Evolutionary conservation across 2,888 invertebrate species (phyloP), one percentile per base, ranked within the genome.

Genomic region (Dastarcus helophoroides): DNA sequence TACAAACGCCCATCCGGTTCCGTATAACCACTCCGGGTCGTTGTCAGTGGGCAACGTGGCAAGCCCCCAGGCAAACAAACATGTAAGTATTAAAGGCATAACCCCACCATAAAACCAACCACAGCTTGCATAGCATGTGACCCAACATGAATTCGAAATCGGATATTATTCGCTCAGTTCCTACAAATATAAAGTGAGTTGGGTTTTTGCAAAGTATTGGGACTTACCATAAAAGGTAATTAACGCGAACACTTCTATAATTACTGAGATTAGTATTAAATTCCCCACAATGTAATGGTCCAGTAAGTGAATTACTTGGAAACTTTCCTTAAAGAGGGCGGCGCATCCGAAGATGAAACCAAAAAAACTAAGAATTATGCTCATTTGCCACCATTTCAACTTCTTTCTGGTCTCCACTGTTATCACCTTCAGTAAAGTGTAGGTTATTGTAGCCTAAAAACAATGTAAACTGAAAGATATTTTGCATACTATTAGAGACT

Each of bases 141-240:
- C 67, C 67, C n/a, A 67, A 46, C 37, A 68, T 65, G 43, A 68
- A 69, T 43, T 68, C 68, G 41, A 69, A 66, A 44, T 68, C 68
- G 14, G 63, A 62, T 46, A 63, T 62, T 14, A 68, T 53, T 23
- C 61, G 54, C 34, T 58, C 56, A 19, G 60, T 59, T 14, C 64
- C 65, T 65, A 34, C 29, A 51, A 49, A 26, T 33, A 33, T 17
- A 32, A 21, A 32, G 23, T 14, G 14, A 11, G 8, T 31, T 10
- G 6, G 10, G n/a, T n/a, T n/a, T n/a, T n/a, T n/a, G n/a, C n/a
- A 26, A 26, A 3, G 7, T 11, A 9, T 7, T 9, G 32, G 14
- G 29, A 38, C 48, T 52, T 51, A 58, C 68, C 68, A 47, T 69
- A 68, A 40, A 67, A 63, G 46, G 60, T 58, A 9, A 65, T 58